phyloP scores from a whole-genome alignment of 2,113 vertebrate genomes.

The Mirounga angustirostris region DNA sequence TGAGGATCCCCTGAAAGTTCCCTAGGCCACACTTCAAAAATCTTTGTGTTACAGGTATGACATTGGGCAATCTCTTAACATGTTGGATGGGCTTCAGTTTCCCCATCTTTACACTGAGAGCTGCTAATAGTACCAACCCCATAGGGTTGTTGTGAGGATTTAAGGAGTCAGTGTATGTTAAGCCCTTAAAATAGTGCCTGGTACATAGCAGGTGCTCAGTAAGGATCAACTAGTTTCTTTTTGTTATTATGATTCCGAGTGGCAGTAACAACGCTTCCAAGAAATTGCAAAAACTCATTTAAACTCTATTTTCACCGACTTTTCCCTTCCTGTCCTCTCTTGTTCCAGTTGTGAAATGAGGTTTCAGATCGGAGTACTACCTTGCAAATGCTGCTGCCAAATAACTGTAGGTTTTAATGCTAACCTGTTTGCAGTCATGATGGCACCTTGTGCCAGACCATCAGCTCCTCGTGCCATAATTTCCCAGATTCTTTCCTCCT shows the following conservation, averaged over 20 bases:
- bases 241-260: not conserved
- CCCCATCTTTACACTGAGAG: not conserved
- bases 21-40: not conserved
- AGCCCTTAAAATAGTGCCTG: not conserved
- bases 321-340: not conserved
- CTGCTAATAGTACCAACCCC: not conserved
- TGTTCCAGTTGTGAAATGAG: not conserved
- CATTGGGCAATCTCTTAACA: not conserved
- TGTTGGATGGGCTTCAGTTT: not conserved
- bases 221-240: not conserved
- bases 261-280: not conserved
- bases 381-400: not conserved
- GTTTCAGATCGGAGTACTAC: not conserved
- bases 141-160: not conserved
- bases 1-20: not conserved
- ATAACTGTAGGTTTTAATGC: not conserved
- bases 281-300: conserved; percentile 21
- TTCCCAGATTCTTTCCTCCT: not conserved
- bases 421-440: not conserved
- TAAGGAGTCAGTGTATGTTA: not conserved
- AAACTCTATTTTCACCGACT: not conserved
- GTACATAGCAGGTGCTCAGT: not conserved
- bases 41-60: not conserved
- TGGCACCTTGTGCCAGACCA: not conserved
- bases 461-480: not conserved